phyloP scores from a whole-genome alignment of 2,797 vertebrate species.

The Salarias fasciatus region DNA sequence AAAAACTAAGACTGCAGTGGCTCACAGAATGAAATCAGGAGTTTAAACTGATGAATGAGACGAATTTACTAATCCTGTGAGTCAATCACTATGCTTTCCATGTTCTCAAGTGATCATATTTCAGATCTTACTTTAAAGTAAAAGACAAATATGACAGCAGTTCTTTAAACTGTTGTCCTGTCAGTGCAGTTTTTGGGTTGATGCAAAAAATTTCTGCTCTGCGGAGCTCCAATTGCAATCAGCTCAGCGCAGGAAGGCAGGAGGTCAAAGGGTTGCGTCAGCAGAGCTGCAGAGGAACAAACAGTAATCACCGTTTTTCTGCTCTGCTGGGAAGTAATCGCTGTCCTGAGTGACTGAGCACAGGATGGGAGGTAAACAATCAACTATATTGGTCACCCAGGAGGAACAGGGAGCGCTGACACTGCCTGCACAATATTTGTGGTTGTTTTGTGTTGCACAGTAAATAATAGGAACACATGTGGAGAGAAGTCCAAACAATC shows the following conservation, averaged over 20 bases:
- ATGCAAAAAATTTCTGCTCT: constrained; percentile 6
- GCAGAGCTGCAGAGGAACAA: constrained; percentile 17
- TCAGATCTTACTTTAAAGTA: no score
- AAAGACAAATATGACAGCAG: no score
- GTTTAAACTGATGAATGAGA: no score
- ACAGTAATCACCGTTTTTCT: constrained; percentile 35
- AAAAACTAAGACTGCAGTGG: no score
- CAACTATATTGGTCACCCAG: not conserved
- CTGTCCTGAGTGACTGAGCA: constrained; percentile 27
- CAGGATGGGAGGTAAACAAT: not conserved
- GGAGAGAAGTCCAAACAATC: no score
- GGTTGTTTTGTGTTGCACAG: no score
- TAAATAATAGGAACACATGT: no score
- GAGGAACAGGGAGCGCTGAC: not conserved
- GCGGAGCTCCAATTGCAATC: constrained; percentile 33
- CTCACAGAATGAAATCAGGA: no score
- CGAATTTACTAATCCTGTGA: no score
- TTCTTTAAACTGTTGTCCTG: no score
- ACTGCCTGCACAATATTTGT: not conserved
- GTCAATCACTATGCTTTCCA: no score
- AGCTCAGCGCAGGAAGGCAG: not conserved
- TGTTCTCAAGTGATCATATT: no score
- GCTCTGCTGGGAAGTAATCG: constrained; percentile 37
- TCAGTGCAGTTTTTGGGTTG: not conserved
- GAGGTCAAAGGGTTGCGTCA: constrained; percentile 42